Conservation (phyloP, 1,140 invertebrate species). For the Drosophila nebulosa region DNA sequence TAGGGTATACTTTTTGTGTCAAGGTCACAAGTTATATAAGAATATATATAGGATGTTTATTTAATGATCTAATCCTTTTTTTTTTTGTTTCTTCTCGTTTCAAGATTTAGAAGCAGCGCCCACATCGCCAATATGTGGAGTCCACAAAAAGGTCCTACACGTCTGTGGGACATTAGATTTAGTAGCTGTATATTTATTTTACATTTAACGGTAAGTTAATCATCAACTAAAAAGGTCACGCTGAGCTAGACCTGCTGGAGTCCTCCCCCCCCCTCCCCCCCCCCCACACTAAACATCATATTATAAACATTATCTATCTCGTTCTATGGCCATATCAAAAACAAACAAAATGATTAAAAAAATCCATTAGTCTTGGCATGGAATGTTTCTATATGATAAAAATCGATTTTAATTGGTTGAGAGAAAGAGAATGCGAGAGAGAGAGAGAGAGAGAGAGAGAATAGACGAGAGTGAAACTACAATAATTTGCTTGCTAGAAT, state of each 20-base stretch:
- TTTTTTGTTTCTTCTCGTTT: neutral
- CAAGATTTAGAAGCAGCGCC: constrained; percentile 56
- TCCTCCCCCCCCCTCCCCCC: too few relatives aligned
- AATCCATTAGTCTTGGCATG: neutral
- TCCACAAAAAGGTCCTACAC: constrained; percentile 81
- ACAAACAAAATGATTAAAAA: neutral
- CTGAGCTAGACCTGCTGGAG: too few relatives aligned
- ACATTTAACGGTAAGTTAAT: constrained; percentile 77
- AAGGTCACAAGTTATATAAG: too few relatives aligned
- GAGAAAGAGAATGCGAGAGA: neutral
- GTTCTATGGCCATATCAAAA: neutral
- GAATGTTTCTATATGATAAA: neutral
- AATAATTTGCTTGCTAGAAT: neutral
- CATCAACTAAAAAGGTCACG: neutral
- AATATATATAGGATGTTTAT: too few relatives aligned
- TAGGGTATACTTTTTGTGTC: too few relatives aligned
- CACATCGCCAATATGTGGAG: constrained; percentile 79
- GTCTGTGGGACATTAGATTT: constrained; percentile 80
- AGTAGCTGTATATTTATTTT: constrained; percentile 80
- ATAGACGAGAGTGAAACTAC: neutral
- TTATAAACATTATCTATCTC: neutral
- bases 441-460: neutral
- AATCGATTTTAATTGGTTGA: constrained; percentile 1
- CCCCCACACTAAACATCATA: too few relatives aligned
- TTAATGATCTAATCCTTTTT: neutral